Percentiles rank a stretch among this genome's conserved stretches.
phyloP scores from a whole-genome alignment of 2,888 invertebrate genomes.

The Drosophila meridionalis region DNA sequence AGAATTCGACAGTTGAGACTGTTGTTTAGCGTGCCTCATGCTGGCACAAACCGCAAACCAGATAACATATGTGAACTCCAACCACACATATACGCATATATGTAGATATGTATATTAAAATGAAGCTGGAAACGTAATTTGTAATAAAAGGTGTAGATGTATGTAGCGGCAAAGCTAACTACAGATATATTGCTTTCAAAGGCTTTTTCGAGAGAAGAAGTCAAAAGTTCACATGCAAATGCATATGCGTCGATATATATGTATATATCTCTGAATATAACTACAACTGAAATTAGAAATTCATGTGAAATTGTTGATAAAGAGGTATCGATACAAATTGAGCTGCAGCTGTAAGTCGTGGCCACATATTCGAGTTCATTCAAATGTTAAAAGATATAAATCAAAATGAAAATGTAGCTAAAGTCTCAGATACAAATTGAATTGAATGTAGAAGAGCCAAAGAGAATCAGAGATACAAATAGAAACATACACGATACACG shows the following conservation, averaged over 20 bases:
- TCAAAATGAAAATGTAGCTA: slow-evolving; percentile 2
- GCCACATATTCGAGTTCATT: not conserved
- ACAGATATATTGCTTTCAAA: not conserved
- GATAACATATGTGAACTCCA: not conserved
- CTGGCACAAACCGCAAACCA: not conserved
- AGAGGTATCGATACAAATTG: not conserved
- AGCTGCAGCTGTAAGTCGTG: not conserved
- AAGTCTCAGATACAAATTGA: slow-evolving; percentile 5
- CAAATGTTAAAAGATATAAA: not conserved
- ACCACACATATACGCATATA: not conserved
- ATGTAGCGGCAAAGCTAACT: not conserved
- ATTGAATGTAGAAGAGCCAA: not conserved
- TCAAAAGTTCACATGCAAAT: not conserved
- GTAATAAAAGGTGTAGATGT: not conserved
- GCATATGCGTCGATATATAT: not conserved
- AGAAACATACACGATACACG: not conserved
- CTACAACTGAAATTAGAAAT: not conserved
- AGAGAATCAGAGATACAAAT: not conserved
- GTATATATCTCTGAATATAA: not conserved
- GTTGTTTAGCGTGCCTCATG: not conserved
- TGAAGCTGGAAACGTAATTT: not conserved
- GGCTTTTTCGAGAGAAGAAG: not conserved
- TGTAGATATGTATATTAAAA: not conserved
- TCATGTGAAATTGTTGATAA: not conserved
- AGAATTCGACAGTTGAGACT: not conserved